Evolutionary conservation across 2,888 invertebrate genomes (phyloP).

Genomic region (Julus scanicus): DNA sequence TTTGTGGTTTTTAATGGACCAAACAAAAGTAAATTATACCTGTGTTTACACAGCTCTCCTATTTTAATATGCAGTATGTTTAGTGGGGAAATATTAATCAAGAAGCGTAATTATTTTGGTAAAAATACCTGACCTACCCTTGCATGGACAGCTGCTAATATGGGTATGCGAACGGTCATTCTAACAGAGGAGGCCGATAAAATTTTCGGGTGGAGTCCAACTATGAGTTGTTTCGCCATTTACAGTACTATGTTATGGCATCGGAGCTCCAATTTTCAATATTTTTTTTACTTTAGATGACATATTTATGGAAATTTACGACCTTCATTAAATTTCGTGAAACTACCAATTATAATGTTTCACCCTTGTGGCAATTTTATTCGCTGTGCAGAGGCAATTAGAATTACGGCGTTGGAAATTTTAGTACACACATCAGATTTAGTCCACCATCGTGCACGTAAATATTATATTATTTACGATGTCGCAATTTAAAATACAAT

Average conservation of each 20-base stretch:
- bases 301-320: slow-evolving; percentile 47
- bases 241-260: neutral
- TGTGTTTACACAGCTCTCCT: slow-evolving; percentile 1
- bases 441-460: slow-evolving; percentile 20
- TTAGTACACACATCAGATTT: slow-evolving; percentile 30
- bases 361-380: slow-evolving; percentile 36
- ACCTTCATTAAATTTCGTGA: slow-evolving; percentile 47
- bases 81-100: slow-evolving; percentile 27
- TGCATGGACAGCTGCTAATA: slow-evolving; percentile 41
- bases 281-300: slow-evolving; percentile 34
- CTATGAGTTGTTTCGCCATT: slow-evolving; percentile 8
- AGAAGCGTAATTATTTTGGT: slow-evolving; percentile 1
- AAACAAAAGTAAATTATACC: slow-evolving; percentile 19
- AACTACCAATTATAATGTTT: slow-evolving; percentile 43
- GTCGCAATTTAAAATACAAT: slow-evolving; percentile 27
- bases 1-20: slow-evolving; percentile 28
- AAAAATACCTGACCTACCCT: neutral
- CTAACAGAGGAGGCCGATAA: neutral
- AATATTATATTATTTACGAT: slow-evolving; percentile 25
- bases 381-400: slow-evolving; percentile 31
- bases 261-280: slow-evolving; percentile 3
- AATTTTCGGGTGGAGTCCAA: slow-evolving; percentile 37
- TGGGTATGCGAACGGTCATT: slow-evolving; percentile 22
- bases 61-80: slow-evolving; percentile 15
- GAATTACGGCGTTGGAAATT: slow-evolving; percentile 12